Evolutionary conservation across 2,888 invertebrate species (phyloP).

Genomic region (Miltochrista miniata): DNA sequence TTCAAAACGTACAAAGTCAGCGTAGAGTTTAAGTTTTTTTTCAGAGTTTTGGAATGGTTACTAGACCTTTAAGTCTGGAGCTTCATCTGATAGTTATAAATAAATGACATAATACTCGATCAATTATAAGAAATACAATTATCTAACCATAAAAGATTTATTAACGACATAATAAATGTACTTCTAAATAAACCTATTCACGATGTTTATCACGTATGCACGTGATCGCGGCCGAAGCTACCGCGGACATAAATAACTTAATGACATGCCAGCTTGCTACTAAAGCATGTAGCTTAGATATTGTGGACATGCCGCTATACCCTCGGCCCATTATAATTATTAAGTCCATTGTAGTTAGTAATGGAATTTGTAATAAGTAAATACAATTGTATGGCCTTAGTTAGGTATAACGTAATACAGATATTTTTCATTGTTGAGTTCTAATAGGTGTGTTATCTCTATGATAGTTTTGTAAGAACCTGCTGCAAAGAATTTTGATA

Average conservation of each 20-base stretch:
- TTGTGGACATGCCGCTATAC: not conserved
- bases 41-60: no score
- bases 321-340: not conserved
- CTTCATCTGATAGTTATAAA: not conserved
- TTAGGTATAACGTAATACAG: not conserved
- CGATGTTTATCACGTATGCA: constrained; percentile 37
- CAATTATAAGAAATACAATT: not conserved
- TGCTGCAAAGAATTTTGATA: no score
- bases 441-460: no score
- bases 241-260: constrained; percentile 35
- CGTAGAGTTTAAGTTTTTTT: no score
- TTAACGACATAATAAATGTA: constrained; percentile 17
- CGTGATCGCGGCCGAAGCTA: constrained; percentile 24
- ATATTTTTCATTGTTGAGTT: not conserved
- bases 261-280: constrained; percentile 25
- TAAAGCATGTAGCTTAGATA: constrained; percentile 25
- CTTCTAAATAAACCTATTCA: constrained; percentile 25
- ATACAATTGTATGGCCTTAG: not conserved
- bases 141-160: not conserved
- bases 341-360: not conserved
- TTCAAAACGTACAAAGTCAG: no score
- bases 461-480: no score
- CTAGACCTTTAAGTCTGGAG: no score
- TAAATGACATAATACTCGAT: not conserved
- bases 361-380: constrained; percentile 1